Evolutionary conservation across 2,113 vertebrate genomes (phyloP).

Genomic region (Fulica atra): DNA sequence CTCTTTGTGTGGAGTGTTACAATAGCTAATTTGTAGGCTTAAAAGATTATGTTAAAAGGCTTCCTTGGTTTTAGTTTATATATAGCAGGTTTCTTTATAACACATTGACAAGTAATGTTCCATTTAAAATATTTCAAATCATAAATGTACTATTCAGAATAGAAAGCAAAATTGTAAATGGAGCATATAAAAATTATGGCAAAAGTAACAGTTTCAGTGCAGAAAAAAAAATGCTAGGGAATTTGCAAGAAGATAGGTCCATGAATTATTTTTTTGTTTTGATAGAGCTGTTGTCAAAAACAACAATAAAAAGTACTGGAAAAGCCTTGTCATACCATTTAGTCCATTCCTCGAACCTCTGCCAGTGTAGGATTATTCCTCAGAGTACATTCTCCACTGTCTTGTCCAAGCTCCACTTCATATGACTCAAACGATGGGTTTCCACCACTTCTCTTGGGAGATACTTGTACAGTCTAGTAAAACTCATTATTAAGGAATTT

Average conservation of each 20-base stretch:
- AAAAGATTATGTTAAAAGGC: not conserved
- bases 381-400: not conserved
- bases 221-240: not conserved
- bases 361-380: not conserved
- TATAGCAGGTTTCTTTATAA: not conserved
- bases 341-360: not conserved
- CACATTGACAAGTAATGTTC: not conserved
- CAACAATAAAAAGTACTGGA: not conserved
- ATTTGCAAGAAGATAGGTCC: not conserved
- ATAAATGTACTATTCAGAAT: not conserved
- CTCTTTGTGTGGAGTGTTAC: not conserved
- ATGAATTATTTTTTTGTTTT: not conserved
- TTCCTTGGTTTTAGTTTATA: not conserved
- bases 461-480: not conserved
- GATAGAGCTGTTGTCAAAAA: not conserved
- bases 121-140: not conserved
- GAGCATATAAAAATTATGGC: not conserved
- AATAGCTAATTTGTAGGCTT: not conserved
- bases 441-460: not conserved
- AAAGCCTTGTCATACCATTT: not conserved
- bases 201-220: not conserved
- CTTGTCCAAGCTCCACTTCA: not conserved
- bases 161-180: not conserved
- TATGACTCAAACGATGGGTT: not conserved
- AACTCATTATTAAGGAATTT: not conserved